A percentile compares a stretch with the other conserved stretches of the same genome.
Conservation (phyloP, 2,797 vertebrate species). For the Esox lucius region DNA sequence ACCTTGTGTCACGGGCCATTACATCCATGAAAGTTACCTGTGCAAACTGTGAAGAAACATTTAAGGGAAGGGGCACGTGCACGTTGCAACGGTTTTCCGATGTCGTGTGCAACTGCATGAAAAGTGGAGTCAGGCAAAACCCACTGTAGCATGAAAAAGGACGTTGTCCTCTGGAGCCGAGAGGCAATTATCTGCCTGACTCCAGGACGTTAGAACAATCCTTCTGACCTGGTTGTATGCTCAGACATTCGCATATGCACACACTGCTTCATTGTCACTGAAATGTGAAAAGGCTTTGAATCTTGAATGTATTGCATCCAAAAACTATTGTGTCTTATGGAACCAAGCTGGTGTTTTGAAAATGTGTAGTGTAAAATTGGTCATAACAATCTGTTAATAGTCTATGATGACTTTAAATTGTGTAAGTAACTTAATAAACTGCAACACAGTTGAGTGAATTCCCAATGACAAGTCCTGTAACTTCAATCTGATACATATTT, state of each 20-base stretch:
- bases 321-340: neutral
- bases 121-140: neutral
- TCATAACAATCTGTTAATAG: neutral
- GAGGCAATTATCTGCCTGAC: neutral
- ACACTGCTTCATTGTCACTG: neutral
- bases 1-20: neutral
- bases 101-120: neutral
- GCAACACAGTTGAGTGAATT: too few relatives aligned
- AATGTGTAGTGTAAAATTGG: neutral
- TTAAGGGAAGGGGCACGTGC: neutral
- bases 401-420: neutral
- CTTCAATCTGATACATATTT: too few relatives aligned
- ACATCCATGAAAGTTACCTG: neutral
- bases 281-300: neutral
- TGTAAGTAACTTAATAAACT: neutral
- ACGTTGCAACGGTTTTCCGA: neutral
- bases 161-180: neutral
- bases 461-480: too few relatives aligned
- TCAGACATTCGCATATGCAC: neutral
- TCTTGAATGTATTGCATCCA: neutral
- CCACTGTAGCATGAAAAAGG: neutral
- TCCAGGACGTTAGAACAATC: neutral
- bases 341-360: neutral
- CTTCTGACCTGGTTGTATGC: slow-evolving; percentile 5
- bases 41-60: neutral